These are phyloP conservation scores for Oryzias melastigma DNA, from an alignment of 2,113 vertebrate species.

Conservation along the genomic window DNA sequence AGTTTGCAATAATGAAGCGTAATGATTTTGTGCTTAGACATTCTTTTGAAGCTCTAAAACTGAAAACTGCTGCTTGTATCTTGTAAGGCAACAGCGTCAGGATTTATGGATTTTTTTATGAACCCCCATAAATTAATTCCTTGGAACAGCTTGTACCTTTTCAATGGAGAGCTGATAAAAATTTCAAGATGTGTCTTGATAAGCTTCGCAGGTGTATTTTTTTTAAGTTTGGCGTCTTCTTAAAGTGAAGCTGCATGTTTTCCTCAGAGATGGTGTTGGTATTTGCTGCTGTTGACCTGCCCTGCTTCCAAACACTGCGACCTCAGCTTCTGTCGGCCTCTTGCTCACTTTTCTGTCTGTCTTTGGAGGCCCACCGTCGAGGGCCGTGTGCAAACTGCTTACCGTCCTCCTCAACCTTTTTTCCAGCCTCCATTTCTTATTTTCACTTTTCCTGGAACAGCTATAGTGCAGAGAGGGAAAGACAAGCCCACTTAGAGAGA, in stretches of 20 bases:
- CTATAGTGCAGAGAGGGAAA: constrained; percentile 37
- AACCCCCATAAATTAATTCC: no score
- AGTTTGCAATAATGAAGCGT: no score
- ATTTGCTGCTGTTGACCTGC: constrained; percentile 26
- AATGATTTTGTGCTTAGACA: no score
- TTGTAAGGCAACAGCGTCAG: no score
- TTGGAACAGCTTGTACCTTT: no score
- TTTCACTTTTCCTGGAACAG: constrained; percentile 49
- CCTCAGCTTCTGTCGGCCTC: constrained; percentile 47
- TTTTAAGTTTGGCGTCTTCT: no score
- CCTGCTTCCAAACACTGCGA: constrained; percentile 21
- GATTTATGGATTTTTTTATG: no score
- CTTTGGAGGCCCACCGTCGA: constrained; percentile 58
- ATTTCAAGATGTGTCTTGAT: no score
- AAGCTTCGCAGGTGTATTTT: no score
- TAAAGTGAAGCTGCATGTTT: background rate
- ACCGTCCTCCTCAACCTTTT: constrained; percentile 26
- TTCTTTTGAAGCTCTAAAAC: no score
- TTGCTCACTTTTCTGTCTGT: constrained; percentile 45
- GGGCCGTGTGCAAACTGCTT: constrained; percentile 40
- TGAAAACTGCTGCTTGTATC: no score
- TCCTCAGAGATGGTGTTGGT: background rate
- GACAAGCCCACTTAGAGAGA: constrained; percentile 50
- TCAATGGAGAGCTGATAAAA: no score
- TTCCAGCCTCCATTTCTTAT: constrained; percentile 33